A percentile compares a stretch with the other conserved stretches of the same genome.
Conservation (phyloP, 2,113 vertebrate species). For the Odocoileus hemionus region DNA sequence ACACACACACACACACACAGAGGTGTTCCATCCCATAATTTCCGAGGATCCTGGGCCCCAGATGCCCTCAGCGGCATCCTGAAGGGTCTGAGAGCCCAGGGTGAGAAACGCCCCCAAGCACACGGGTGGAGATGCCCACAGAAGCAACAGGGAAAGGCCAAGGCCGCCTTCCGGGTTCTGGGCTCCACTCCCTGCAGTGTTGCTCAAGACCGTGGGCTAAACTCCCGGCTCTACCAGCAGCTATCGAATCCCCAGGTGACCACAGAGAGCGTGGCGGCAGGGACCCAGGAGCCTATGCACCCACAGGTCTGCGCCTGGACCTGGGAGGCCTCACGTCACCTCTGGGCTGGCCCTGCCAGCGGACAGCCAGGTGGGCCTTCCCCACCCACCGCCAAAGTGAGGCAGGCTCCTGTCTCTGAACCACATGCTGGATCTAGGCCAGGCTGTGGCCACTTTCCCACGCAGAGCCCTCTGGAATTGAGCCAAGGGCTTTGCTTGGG, state of each 20-base stretch:
- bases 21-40: not conserved
- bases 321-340: not conserved
- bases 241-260: not conserved
- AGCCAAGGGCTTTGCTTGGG: not conserved
- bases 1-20: too few species aligned
- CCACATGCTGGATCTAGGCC: not conserved
- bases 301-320: not conserved
- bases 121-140: not conserved
- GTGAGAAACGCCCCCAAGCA: not conserved
- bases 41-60: not conserved
- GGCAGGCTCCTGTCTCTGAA: not conserved
- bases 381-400: not conserved
- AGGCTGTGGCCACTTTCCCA: not conserved
- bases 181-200: not conserved
- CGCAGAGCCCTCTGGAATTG: not conserved
- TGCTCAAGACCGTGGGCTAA: not conserved
- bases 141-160: not conserved
- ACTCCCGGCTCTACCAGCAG: not conserved
- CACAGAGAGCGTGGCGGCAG: not conserved
- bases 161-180: not conserved
- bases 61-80: not conserved
- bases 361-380: not conserved
- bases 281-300: not conserved
- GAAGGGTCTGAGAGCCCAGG: not conserved
- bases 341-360: not conserved